Base-by-base conservation (phyloP, 2,113 vertebrate genomes). In the Thryonomys swinderianus region DNA sequence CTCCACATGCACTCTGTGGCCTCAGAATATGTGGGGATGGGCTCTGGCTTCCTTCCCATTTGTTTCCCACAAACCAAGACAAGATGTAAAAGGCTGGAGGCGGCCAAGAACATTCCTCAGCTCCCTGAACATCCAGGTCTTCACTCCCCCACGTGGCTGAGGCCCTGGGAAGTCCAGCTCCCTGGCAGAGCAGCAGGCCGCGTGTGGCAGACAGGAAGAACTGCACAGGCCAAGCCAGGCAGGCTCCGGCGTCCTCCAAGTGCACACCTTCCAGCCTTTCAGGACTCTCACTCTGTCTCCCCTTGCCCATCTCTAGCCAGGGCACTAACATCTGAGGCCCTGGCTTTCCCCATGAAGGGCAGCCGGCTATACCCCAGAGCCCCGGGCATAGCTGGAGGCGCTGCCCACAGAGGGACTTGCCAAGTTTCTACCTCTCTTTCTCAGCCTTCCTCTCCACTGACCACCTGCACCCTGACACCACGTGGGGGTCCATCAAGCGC, bases 61-160 rank as follows among this genome's bases (percentile, higher is more conserved):
- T 84, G 85, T 87, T 91, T 97, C 88, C 69, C 84, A 95, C 90
- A 96, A 97, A 94, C 91, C 83, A 88, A 94, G 92, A 94, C 87
- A 86, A 83, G 64, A 93, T 30, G 94, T 87, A 80, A 87, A 85
- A 93, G 42, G 83, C 71, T 55, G 34, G 74, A 48, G 76, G 64
- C 42, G 40, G 97, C 97, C 97, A 97, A 97, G 96, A 95, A 97
- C 95, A 96, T 96, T 96, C 95, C 81, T 94, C 1, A 40, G 69
- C 45, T 89, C 87, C 84, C 40, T 69, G 2, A 73, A 89, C 8
- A 48, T 76, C 87, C 92, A 87, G 97, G 94, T 95, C 91, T 88
- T 61, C 83, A 10, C 62, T 79, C 89, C 40, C 32, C 18, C 69
- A 7, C n/a, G 0, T 1, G 57, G 79, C 73, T 3, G 0, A 27